These are phyloP conservation scores for Takifugu flavidus DNA, from an alignment of 2,113 vertebrate genomes.

Conservation along the genomic window DNA sequence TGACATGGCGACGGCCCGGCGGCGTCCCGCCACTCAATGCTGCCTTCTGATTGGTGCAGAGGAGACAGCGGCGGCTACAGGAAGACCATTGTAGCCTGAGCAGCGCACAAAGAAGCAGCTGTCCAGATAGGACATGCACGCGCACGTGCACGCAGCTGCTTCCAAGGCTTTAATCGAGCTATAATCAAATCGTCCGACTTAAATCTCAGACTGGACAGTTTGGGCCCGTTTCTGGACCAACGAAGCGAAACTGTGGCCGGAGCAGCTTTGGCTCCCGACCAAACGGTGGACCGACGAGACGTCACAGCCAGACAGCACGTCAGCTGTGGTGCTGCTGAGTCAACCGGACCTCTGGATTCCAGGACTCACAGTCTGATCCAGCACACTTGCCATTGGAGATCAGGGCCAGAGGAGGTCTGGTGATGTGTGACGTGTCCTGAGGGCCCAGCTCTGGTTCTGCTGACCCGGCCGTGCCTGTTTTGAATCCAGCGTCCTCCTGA, in stretches of 20 bases:
- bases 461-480: too few relatives aligned
- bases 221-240: too few relatives aligned
- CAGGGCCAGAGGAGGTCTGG: conserved; percentile 8
- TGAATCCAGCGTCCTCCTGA: too few relatives aligned
- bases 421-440: conserved; percentile 15
- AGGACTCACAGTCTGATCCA: conserved; percentile 5
- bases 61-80: conserved; percentile 24
- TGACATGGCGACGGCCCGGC: conserved; percentile 37
- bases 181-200: too few relatives aligned
- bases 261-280: too few relatives aligned
- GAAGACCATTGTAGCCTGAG: conserved; percentile 46
- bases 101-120: conserved; percentile 15
- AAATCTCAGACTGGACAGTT: too few relatives aligned
- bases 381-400: conserved; percentile 10
- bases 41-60: conserved; percentile 33
- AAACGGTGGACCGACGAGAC: too few relatives aligned
- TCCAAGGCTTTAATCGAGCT: too few relatives aligned
- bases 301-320: too few relatives aligned
- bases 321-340: conserved; percentile 7
- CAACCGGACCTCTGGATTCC: conserved; percentile 10
- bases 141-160: too few relatives aligned
- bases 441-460: not conserved
- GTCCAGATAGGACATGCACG: not conserved
- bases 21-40: conserved; percentile 21
- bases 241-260: too few relatives aligned